Percentiles rank a stretch among this genome's conserved stretches.
Evolutionary conservation across 64 coral and sea anemone genomes (phyloP).

Genomic region (Astreopora myriophthalma): DNA sequence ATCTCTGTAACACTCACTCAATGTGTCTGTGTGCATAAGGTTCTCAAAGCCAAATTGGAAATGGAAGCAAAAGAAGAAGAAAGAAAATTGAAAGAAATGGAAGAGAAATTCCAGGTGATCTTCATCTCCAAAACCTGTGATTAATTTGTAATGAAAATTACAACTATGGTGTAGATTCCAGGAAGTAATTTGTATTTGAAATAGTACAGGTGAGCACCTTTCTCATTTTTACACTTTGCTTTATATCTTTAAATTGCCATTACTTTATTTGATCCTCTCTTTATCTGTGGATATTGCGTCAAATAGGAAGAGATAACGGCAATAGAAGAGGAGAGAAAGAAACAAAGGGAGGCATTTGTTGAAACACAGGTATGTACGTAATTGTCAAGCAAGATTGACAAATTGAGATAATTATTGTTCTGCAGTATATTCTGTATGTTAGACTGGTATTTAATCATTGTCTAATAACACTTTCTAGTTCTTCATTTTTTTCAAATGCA

Average conservation of each 20-base stretch:
- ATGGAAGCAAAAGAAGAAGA: constrained; percentile 68
- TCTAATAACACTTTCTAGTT: no score
- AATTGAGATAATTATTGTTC: no score
- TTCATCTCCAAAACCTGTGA: background rate
- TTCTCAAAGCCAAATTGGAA: constrained; percentile 48
- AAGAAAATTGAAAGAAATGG: constrained; percentile 59
- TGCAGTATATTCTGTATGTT: no score
- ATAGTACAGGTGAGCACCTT: no score
- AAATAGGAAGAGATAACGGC: constrained; percentile 69
- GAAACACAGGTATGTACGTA: constrained; percentile 66
- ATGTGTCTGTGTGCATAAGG: background rate
- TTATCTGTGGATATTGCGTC: background rate
- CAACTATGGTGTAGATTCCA: no score
- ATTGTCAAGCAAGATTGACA: no score
- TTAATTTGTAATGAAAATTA: no score
- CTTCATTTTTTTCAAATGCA: constrained; percentile 8
- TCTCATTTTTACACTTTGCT: no score
- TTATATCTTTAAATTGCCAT: no score
- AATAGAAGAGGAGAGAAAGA: constrained; percentile 76
- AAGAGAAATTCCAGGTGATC: constrained; percentile 79
- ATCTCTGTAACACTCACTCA: background rate
- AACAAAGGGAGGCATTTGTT: constrained; percentile 50
- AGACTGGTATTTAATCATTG: no score
- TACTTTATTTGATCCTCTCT: no score
- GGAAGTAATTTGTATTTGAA: background rate